Evolutionary conservation across 2,113 vertebrate genomes (phyloP), one percentile per base, ranked within the genome.

Genomic region (Spilogale gracilis): DNA sequence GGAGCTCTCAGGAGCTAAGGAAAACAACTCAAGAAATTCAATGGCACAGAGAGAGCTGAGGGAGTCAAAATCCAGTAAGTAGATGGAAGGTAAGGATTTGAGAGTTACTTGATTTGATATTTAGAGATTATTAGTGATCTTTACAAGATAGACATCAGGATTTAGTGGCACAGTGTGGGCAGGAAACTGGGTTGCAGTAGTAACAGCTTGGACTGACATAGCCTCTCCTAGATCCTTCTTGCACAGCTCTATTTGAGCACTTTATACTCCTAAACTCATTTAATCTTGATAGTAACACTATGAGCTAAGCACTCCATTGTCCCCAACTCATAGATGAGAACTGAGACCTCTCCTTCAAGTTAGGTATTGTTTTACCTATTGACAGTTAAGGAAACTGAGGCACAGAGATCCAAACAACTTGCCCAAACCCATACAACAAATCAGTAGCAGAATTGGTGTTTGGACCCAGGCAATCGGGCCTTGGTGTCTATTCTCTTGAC

Each of bases 401-500:
- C 78, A 56, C 38, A 67, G 14, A 25, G 16, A 7, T 90, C 54
- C 50, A 23, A 48, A 60, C 56, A 48, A 12, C n/a, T 58, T 69
- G 30, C 6, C 38, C 23, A 12, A 10, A 1, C 7, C 48, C 48
- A 6, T 0, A 5, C 2, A 25, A 7, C 45, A 32, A 16, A 30
- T 32, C 8, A 16, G 20, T 9, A 60, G 11, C 56, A 83, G 23
- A 87, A 30, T 0, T 74, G 67, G 9, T 12, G 1, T 25, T 48
- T 50, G 50, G 13, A 32, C 14, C 52, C n/a, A 45, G 65, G 25
- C 30, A 25, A 6, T 16, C 65, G 30, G 23, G 54, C 23, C 67
- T 1, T 0, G 30, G 43, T 5, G 5, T 16, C 74, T 3, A 0
- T 32, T 10, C 3, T 45, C 12, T 67, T 23, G 16, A 6, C 45